A percentile compares a stretch with the other conserved stretches of the same genome.
These are phyloP conservation scores for Sceloporus undulatus DNA, from an alignment of 2,113 vertebrate species.

Conservation along the genomic window DNA sequence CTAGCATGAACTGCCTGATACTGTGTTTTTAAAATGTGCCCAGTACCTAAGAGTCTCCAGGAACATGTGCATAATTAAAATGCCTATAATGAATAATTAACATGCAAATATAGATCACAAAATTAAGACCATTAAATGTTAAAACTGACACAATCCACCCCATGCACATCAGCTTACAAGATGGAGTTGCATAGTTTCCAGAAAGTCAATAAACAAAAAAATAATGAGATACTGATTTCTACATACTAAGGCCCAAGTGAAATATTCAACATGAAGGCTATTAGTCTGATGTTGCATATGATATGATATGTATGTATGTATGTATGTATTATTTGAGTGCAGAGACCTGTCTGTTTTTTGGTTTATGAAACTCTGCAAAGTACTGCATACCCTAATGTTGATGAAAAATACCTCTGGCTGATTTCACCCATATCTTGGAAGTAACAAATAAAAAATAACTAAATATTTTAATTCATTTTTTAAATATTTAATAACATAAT, in stretches of 20 bases:
- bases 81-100: conserved; percentile 23
- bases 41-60: neutral
- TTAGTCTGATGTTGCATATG: neutral
- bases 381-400: neutral
- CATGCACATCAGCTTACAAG: neutral
- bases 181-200: conserved; percentile 1
- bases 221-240: neutral
- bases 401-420: neutral
- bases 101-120: conserved; percentile 5
- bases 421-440: neutral
- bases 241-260: neutral
- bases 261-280: neutral
- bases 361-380: neutral
- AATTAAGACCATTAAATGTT: conserved; percentile 24
- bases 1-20: neutral
- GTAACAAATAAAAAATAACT: neutral
- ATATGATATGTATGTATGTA: too few species aligned
- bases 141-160: neutral
- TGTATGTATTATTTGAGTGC: neutral
- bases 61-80: conserved; percentile 13
- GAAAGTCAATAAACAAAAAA: conserved; percentile 1
- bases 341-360: neutral
- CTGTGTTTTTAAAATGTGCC: neutral
- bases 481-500: neutral
- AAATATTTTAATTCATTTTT: neutral